Base-by-base conservation (phyloP, 2,113 vertebrate genomes). In the Ancistrus triradiatus region DNA sequence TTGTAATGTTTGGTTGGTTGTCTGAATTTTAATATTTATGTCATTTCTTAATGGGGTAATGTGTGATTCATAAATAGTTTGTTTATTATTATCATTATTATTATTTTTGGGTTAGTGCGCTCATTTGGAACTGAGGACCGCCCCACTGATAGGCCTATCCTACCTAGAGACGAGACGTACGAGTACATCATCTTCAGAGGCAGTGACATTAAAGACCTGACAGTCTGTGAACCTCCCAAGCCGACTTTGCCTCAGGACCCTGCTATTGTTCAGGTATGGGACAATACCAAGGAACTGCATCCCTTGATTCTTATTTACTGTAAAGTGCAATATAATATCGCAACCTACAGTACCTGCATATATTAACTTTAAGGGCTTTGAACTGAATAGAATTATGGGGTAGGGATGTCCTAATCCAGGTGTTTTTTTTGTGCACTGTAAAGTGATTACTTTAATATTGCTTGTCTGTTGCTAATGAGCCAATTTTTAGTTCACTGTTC, bases 111-210 rank as follows among this genome's bases (percentile, higher is more conserved):
- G 14, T 24, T 11, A 82, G 95, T 98, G 80, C 91, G 94, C 49
- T 98, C 95, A 17, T 98, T 98, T 59, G 95, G 95, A 24, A 98
- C 95, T 4, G 95, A 98, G 67, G 93, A 98, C 44, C 89, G 95
- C 44, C 95, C 95, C 2, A 98, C 95, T 2, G 95, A 98, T 56
- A 84, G 95, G 47, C 95, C 95, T 24, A 92, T 98, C 74, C 91
- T 94, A 1, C 95, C 95, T 42, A 89, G 95, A 1, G 95, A 98
- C 81, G 95, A 98, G 77, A 91, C 96, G 2, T 98, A 95, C 44
- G 95, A 98, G 77, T 98, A 98, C 63, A 98, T 98, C 42, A 98
- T 98, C 72, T 98, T 98, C 75, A 83, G 95, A n/a, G 95, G 94
- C 22, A 98, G 95, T 40, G 95, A 98, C 65, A 98, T 98, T 49